A percentile compares a stretch with the other conserved stretches of the same genome.
phyloP scores from a whole-genome alignment of 2,797 vertebrate genomes.

The Rhynchonycteris naso region DNA sequence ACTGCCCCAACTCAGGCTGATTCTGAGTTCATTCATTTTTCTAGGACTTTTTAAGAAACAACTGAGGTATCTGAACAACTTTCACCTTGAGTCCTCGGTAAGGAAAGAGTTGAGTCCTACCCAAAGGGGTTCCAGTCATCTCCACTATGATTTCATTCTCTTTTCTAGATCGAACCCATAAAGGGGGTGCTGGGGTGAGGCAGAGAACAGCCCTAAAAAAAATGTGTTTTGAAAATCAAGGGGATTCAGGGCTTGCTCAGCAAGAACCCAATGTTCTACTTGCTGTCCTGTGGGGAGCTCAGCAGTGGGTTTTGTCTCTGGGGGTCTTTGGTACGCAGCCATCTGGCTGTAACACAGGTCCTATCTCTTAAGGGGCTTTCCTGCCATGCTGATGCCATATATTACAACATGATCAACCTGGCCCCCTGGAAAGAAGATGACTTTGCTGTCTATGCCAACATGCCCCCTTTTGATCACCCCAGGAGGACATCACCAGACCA shows the following conservation, averaged over 20 bases:
- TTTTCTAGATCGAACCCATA: neutral
- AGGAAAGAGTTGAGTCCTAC: neutral
- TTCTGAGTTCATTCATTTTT: constrained; percentile 46
- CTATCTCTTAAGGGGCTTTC: constrained; percentile 49
- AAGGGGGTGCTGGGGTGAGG: neutral
- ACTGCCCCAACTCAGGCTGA: neutral
- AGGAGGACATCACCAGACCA: neutral
- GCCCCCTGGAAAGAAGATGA: neutral
- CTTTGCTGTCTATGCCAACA: constrained; percentile 51
- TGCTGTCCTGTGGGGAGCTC: neutral
- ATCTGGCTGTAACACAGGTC: neutral
- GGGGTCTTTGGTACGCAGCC: neutral
- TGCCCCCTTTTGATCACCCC: constrained; percentile 11
- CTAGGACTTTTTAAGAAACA: constrained; percentile 67
- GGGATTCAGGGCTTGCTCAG: neutral
- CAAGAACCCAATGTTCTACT: neutral
- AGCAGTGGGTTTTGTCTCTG: neutral
- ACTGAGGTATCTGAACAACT: constrained; percentile 37
- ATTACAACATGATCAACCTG: constrained; percentile 58
- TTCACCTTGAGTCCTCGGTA: constrained; percentile 49
- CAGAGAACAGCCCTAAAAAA: neutral
- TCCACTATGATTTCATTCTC: neutral
- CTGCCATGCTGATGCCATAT: constrained; percentile 19
- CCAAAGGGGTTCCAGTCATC: neutral
- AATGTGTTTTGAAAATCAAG: neutral